These are phyloP conservation scores for Adelosebastes latens DNA, from an alignment of 2,797 vertebrate genomes.

Conservation along the genomic window DNA sequence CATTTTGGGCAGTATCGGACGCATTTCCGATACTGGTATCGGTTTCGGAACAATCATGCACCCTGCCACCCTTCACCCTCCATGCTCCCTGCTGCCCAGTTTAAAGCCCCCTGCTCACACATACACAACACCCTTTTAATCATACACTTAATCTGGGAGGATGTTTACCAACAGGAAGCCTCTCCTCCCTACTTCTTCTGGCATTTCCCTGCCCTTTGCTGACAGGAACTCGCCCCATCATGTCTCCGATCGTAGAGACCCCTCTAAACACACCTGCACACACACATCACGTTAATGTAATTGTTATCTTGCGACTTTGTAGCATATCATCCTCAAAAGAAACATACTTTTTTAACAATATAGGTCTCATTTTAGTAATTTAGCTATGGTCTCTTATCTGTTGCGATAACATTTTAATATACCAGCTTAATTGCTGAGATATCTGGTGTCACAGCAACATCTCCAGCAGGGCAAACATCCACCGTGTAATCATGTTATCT, in stretches of 20 bases:
- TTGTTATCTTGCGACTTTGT: not conserved
- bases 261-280: not conserved
- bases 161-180: slow-evolving; percentile 82
- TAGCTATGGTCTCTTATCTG: not conserved
- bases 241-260: not conserved
- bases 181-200: slow-evolving; percentile 71
- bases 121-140: slow-evolving; percentile 57
- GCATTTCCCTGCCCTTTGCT: slow-evolving; percentile 79
- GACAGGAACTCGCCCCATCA: slow-evolving; percentile 37
- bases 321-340: not conserved
- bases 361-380: not conserved
- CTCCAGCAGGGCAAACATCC: not conserved
- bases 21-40: too few relatives aligned
- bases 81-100: not conserved
- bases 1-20: too few relatives aligned
- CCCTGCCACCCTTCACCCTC: not conserved
- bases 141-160: slow-evolving; percentile 73
- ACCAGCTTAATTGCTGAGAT: not conserved
- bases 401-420: not conserved
- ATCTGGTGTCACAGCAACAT: slow-evolving; percentile 8
- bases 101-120: slow-evolving; percentile 2
- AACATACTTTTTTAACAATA: not conserved
- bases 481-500: not conserved
- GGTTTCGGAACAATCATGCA: not conserved
- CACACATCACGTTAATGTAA: not conserved